Percentiles rank a stretch among this genome's conserved stretches.
Evolutionary conservation across 2,113 vertebrate species (phyloP).

Genomic region (Sceloporus tristichus): DNA sequence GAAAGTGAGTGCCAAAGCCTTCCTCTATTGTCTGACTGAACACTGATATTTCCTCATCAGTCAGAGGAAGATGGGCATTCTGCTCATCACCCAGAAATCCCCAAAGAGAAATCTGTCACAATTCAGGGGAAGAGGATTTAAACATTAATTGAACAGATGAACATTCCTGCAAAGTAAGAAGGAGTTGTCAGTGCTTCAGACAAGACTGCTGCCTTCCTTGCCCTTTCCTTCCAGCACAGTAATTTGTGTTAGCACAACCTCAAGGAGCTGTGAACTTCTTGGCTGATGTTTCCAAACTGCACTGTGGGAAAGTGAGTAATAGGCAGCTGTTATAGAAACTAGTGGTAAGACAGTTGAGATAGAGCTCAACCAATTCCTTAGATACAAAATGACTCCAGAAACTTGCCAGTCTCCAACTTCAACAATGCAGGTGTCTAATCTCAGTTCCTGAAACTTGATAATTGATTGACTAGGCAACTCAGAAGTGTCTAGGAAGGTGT

Average conservation of each 20-base stretch:
- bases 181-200: background rate
- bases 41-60: background rate
- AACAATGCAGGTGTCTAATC: background rate
- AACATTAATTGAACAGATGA: background rate
- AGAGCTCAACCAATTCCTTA: slow-evolving; percentile 3
- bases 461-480: slow-evolving; percentile 17
- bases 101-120: background rate
- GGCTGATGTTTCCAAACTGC: background rate
- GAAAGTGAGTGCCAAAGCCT: background rate
- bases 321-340: background rate
- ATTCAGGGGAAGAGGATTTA: background rate
- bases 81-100: background rate
- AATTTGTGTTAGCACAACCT: background rate
- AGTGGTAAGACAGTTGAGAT: background rate
- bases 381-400: slow-evolving; percentile 6
- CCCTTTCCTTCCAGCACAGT: background rate
- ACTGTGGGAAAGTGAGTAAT: slow-evolving; percentile 2
- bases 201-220: background rate
- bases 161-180: background rate
- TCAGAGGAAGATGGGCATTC: background rate
- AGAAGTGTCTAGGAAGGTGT: background rate
- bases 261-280: background rate
- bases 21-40: background rate
- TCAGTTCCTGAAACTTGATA: slow-evolving; percentile 3
- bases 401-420: background rate